These are phyloP conservation scores for Tylochromis polylepis DNA, from an alignment of 2,113 vertebrate genomes.

Conservation along the genomic window DNA sequence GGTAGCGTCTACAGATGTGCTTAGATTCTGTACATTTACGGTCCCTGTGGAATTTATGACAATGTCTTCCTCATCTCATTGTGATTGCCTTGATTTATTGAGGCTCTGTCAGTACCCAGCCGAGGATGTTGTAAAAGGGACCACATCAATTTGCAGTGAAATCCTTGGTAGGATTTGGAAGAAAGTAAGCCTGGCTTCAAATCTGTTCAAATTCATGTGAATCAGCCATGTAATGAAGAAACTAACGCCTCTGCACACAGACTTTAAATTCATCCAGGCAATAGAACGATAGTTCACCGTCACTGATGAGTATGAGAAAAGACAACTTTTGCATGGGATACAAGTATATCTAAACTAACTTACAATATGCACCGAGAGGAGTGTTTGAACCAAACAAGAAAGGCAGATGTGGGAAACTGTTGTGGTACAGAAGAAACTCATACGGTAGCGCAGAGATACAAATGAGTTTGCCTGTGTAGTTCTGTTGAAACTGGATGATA, in stretches of 20 bases:
- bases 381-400: neutral
- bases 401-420: neutral
- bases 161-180: conserved; percentile 45
- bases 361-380: neutral
- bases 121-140: conserved; percentile 48
- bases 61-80: conserved; percentile 36
- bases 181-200: conserved; percentile 21
- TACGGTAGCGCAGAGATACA: neutral
- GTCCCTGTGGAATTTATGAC: conserved; percentile 52
- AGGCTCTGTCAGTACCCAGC: conserved; percentile 51
- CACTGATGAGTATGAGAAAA: neutral
- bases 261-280: conserved; percentile 7
- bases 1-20: conserved; percentile 18
- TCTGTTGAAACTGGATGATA: neutral
- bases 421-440: neutral
- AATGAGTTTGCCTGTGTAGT: neutral
- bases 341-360: neutral
- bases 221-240: conserved; percentile 36
- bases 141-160: conserved; percentile 63
- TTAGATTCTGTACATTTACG: conserved; percentile 53
- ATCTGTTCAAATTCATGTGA: conserved; percentile 33
- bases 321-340: neutral
- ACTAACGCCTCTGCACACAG: conserved; percentile 12
- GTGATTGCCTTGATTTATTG: conserved; percentile 67
- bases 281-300: neutral